Percentiles rank a stretch among this genome's conserved stretches.
These are phyloP conservation scores for Mesembrinibis cayennensis DNA, from an alignment of 2,113 vertebrate species.

Conservation along the genomic window DNA sequence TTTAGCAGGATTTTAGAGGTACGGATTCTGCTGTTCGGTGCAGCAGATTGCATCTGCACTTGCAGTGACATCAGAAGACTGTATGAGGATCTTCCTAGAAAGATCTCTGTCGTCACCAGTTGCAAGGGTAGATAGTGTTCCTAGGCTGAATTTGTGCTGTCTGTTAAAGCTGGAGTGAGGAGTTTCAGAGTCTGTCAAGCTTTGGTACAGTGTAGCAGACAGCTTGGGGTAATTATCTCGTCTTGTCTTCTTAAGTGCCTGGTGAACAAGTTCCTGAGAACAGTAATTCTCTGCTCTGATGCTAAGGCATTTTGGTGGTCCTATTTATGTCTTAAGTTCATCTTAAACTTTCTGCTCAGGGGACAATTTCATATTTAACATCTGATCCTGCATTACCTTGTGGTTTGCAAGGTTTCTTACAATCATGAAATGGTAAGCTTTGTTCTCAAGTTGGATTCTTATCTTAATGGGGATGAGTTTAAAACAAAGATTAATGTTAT, in stretches of 20 bases:
- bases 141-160: not conserved
- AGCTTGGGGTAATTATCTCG: not conserved
- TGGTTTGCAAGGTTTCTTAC: not conserved
- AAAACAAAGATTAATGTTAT: not conserved
- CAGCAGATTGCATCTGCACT: not conserved
- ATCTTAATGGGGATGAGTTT: not conserved
- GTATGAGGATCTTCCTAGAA: not conserved
- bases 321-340: not conserved
- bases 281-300: not conserved
- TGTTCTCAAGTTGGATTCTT: not conserved
- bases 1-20: not conserved
- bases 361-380: not conserved
- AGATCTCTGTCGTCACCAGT: not conserved
- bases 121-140: not conserved
- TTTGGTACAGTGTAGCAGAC: not conserved
- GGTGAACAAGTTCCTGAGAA: not conserved
- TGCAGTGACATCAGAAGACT: not conserved
- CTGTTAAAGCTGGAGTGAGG: not conserved
- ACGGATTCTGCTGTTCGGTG: not conserved
- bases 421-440: not conserved
- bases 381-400: not conserved
- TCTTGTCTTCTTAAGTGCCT: not conserved
- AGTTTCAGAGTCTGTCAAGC: not conserved
- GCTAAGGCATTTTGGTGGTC: not conserved
- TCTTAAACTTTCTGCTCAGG: not conserved